Conservation (phyloP, 1,140 invertebrate genomes). For the Lordiphosa stackelbergi region DNA sequence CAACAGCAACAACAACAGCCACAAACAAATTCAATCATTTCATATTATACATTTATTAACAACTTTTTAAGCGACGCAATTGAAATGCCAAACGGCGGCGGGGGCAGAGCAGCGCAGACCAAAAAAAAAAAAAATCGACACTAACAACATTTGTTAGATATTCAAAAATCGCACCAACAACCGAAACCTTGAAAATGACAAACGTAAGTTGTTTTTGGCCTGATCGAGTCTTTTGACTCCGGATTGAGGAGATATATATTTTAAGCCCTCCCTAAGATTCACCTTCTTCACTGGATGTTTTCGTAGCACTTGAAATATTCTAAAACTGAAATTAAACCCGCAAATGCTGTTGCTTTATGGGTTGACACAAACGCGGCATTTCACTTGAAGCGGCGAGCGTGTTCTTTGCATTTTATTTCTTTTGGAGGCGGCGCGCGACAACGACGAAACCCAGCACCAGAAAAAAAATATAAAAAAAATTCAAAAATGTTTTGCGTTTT, state of each 20-base stretch:
- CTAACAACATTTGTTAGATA: constrained; percentile 32
- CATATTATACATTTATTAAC: constrained; percentile 42
- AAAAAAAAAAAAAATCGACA: background rate
- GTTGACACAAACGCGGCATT: constrained; percentile 22
- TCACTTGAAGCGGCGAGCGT: constrained; percentile 33
- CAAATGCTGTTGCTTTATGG: too few relatives aligned
- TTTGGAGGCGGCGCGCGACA: constrained; percentile 24
- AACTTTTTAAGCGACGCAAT: constrained; percentile 40
- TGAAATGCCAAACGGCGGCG: constrained; percentile 19
- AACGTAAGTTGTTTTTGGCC: constrained; percentile 27
- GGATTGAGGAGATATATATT: too few relatives aligned
- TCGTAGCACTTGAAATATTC: constrained; percentile 16
- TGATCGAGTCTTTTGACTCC: too few relatives aligned
- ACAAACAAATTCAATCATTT: constrained; percentile 19
- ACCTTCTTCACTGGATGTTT: constrained; percentile 4
- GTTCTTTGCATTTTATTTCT: constrained; percentile 32
- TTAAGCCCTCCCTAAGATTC: too few relatives aligned
- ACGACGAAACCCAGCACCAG: constrained; percentile 19
- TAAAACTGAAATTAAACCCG: background rate
- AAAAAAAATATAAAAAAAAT: constrained; percentile 22
- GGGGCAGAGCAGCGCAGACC: background rate
- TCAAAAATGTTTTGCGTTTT: constrained; percentile 18
- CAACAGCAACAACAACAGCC: background rate
- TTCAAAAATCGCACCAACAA: constrained; percentile 31
- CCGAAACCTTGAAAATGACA: constrained; percentile 36